Evolutionary conservation across 2,113 vertebrate species (phyloP), one percentile per base, ranked within the genome.

Genomic region (Sinocyclocheilus maitianheensis): DNA sequence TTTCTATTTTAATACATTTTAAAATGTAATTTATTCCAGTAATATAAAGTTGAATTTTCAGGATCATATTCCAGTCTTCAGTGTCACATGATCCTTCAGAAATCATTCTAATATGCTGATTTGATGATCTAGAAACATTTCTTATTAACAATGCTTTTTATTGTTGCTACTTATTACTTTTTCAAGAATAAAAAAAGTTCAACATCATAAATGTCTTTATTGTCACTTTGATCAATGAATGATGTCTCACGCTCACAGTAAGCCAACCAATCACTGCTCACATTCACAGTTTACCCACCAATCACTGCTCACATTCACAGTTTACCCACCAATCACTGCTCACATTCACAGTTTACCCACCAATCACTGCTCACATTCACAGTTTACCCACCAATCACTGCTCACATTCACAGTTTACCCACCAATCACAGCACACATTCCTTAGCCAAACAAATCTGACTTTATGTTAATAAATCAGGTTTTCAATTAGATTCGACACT

Each of bases 401-500:
- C 53, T 58, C 53, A 58, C 53, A 58, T 16, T 4, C 51, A 16
- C 14, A 16, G 43, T 48, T 0, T 5, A 16, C 72, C 13, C 4
- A 48, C 11, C 43, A 75, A 75, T 48, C 72, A 48, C 34, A 40
- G 37, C 18, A 10, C 8, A 72, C 69, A 43, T 43, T 20, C 14
- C 6, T 69, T 34, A 69, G 14, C 30, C 30, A 71, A 20, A 7
- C 34, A 34, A 62, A 62, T 18, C 2, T 18, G 30, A 69, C 65
- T 69, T 72, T 20, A 37, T 72, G 71, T 11, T 40, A 72, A 72
- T 72, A 72, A 40, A 72, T 72, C 18, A 72, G 18, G 53, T 75
- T 81, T 80, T 81, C 11, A 60, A 74, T 7, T 30, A 22, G 37
- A 55, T 34, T 55, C n/a, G 48, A 58, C 63, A 86, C 55, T 71